These are phyloP conservation scores for Magallana gigas DNA, from an alignment of 1,140 invertebrate genomes.

Conservation along the genomic window DNA sequence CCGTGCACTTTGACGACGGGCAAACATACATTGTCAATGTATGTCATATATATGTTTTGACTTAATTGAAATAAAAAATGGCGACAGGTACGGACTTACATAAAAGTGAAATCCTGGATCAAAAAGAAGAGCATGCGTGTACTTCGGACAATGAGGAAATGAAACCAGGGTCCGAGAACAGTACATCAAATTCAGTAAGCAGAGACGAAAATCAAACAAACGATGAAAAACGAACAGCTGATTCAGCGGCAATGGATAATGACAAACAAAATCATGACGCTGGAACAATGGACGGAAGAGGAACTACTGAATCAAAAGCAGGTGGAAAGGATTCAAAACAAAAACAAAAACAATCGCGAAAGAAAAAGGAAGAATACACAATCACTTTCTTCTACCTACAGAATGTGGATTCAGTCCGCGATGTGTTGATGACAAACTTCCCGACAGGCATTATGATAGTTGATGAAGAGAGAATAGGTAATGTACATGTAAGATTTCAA, in stretches of 20 bases:
- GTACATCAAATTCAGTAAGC: too few species aligned
- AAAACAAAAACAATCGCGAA: not conserved
- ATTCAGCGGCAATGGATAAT: too few species aligned
- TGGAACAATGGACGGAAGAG: not conserved
- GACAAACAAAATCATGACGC: too few species aligned
- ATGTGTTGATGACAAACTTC: not conserved
- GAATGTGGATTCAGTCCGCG: not conserved
- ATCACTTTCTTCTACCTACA: slow-evolving; percentile 3
- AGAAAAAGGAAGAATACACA: not conserved
- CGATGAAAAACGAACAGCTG: too few species aligned
- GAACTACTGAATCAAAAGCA: not conserved
- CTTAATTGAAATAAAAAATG: too few species aligned
- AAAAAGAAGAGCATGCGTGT: not conserved
- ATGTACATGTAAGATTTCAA: too few species aligned
- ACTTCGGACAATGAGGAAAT: not conserved
- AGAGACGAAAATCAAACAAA: too few species aligned
- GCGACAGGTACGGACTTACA: not conserved
- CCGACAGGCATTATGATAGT: not conserved
- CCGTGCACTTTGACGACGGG: too few species aligned
- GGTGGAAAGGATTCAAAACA: not conserved
- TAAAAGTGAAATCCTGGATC: not conserved
- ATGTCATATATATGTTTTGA: too few species aligned
- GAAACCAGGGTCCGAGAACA: not conserved
- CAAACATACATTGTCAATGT: too few species aligned
- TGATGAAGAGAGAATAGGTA: not conserved